phyloP scores from a whole-genome alignment of 2,113 vertebrate species.

The Gymnogyps californianus region DNA sequence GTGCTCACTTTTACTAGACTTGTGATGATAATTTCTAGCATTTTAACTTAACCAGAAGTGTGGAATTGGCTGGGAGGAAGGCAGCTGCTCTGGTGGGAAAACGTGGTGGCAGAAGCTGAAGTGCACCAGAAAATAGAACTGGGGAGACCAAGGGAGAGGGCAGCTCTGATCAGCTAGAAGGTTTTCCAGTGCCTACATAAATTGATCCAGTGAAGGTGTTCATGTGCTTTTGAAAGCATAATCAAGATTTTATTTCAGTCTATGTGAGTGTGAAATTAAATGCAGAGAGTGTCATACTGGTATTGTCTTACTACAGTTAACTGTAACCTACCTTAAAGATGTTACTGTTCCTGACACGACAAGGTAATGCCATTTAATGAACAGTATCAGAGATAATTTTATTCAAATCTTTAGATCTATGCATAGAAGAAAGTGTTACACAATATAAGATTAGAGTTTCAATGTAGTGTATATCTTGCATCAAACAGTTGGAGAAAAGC shows the following conservation, averaged over 20 bases:
- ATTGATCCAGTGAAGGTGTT: background rate
- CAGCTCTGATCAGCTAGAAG: background rate
- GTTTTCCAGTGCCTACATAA: background rate
- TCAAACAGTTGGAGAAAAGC: background rate
- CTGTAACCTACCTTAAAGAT: background rate
- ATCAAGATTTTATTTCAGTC: background rate
- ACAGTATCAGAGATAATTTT: background rate
- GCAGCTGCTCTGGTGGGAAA: background rate
- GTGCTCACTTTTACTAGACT: background rate
- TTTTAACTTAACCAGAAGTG: background rate
- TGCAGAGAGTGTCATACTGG: too few species aligned
- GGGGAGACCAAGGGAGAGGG: background rate
- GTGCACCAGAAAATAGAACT: background rate
- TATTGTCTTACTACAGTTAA: background rate
- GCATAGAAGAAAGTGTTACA: background rate
- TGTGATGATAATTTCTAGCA: fast-evolving
- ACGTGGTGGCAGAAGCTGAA: background rate
- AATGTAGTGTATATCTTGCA: background rate
- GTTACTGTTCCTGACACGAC: background rate
- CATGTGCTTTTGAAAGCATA: background rate
- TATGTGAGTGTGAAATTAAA: background rate
- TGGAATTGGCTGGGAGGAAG: background rate
- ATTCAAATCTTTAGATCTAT: background rate
- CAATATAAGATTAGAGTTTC: background rate
- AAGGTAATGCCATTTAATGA: background rate